Evolutionary conservation across 92 coral and sea anemone genomes (phyloP), one percentile per base, ranked within the genome.

Genomic region (Paramuricea clavata): DNA sequence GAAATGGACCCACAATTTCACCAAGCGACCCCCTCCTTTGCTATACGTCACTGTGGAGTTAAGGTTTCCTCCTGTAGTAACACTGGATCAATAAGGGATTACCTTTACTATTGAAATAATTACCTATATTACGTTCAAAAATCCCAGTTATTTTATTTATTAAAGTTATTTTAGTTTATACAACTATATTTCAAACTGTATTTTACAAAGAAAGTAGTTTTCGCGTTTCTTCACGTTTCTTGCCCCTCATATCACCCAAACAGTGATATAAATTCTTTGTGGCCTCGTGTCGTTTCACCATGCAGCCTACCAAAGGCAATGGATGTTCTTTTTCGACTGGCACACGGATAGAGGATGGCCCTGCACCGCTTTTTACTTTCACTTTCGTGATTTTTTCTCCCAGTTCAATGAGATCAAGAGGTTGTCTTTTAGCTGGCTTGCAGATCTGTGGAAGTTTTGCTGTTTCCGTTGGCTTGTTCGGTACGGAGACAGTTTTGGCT

Each of bases 191-290:
- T 54, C 27, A 2, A 19, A 54, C 4, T 17, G 9, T 33, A 0
- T 74, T 43, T 74, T 74, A 74, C 81, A 74, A 17, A 21, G 81
- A 21, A 22, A 74, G 65, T 25, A 76, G 82, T 76, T 76, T 76
- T 36, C 59, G 26, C 8, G 49, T 52, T 17, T 76, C 82, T 76
- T 76, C 67, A 2, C 68, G 36, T 33, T 47, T 76, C 43, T 76
- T 50, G 15, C 10, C 68, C 27, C 59, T 31, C 26, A 76, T 76
- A 4, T 54, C 41, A 13, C 36, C 59, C 21, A 76, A 33, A 23
- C 82, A 25, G 33, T 54, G 35, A 50, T 54, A 43, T 30, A 76
- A 61, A 30, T 59, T 23, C 9, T 27, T 76, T 32, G 56, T 13
- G 11, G 82, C 56, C 15, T 76, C 82, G 25, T 76, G 67, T 76